phyloP scores from a whole-genome alignment of 2,113 vertebrate species.

The Myrmecobius fasciatus region DNA sequence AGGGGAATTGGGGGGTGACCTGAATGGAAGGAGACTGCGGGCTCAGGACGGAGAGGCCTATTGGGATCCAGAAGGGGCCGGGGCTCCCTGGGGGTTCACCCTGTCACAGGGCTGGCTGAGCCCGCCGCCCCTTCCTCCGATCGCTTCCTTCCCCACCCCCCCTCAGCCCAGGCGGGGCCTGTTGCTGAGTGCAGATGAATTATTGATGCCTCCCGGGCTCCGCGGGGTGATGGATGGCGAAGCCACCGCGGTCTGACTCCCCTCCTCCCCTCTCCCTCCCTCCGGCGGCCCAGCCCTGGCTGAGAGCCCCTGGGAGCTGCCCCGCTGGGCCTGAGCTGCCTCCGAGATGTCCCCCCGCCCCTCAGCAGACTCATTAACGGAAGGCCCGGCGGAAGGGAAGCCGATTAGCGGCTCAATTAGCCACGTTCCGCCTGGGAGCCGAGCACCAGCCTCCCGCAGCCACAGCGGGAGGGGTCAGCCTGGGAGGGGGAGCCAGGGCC shows the following conservation, averaged over 20 bases:
- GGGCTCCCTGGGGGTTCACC: too few relatives aligned
- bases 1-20: too few relatives aligned
- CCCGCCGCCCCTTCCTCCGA: not conserved
- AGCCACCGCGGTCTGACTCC: not conserved
- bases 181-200: conserved; percentile 68
- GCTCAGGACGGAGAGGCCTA: too few relatives aligned
- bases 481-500: not conserved
- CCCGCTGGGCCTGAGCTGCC: not conserved
- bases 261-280: not conserved
- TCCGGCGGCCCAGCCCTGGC: not conserved
- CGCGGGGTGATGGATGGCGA: not conserved
- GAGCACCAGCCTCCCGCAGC: conserved; percentile 53
- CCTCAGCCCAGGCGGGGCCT: not conserved
- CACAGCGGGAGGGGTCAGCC: conserved; percentile 10
- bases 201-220: conserved; percentile 79
- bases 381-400: conserved; percentile 42
- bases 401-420: conserved; percentile 76
- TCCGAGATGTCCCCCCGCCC: not conserved
- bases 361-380: conserved; percentile 65
- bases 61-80: too few relatives aligned
- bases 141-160: too few relatives aligned
- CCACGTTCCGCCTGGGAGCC: conserved; percentile 64
- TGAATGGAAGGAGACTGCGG: too few relatives aligned
- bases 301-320: not conserved
- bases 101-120: not conserved